Evolutionary conservation across 2,888 invertebrate species (phyloP).

Genomic region (Hypena proboscidalis): DNA sequence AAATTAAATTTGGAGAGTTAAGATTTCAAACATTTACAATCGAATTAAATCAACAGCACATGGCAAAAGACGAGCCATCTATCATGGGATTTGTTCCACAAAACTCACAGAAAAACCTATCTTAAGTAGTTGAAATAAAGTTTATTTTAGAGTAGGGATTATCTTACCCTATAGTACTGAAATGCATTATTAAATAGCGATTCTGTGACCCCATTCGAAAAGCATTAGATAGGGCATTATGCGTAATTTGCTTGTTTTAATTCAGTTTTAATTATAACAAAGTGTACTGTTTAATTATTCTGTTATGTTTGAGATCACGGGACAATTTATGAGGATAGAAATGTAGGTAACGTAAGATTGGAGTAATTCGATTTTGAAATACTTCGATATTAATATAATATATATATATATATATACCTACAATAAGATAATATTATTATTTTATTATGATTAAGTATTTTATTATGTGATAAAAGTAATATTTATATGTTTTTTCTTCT

Average conservation of each 20-base stretch:
- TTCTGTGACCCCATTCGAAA: conserved; percentile 77
- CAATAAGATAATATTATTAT: too few species aligned
- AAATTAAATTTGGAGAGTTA: conserved; percentile 38
- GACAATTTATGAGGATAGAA: too few species aligned
- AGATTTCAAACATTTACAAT: conserved; percentile 62
- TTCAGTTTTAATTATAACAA: conserved; percentile 80
- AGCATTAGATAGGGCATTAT: conserved; percentile 72
- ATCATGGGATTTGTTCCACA: conserved; percentile 56
- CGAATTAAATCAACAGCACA: conserved; percentile 60
- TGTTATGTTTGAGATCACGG: conserved; percentile 46
- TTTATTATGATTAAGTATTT: too few species aligned
- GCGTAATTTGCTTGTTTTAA: conserved; percentile 82
- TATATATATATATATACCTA: too few species aligned
- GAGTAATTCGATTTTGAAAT: too few species aligned
- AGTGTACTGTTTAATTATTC: conserved; percentile 77
- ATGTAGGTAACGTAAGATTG: too few species aligned
- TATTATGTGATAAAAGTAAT: too few species aligned
- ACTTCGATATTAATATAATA: too few species aligned
- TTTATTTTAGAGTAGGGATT: conserved; percentile 20
- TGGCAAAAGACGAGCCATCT: conserved; percentile 64
- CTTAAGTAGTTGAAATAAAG: conserved; percentile 18
- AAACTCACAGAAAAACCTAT: conserved; percentile 12
- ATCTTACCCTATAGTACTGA: conserved; percentile 50
- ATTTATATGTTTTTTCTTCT: too few species aligned
- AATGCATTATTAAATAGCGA: conserved; percentile 78